These are phyloP conservation scores for Perccottus glenii DNA, from an alignment of 2,113 vertebrate genomes.

Conservation along the genomic window DNA sequence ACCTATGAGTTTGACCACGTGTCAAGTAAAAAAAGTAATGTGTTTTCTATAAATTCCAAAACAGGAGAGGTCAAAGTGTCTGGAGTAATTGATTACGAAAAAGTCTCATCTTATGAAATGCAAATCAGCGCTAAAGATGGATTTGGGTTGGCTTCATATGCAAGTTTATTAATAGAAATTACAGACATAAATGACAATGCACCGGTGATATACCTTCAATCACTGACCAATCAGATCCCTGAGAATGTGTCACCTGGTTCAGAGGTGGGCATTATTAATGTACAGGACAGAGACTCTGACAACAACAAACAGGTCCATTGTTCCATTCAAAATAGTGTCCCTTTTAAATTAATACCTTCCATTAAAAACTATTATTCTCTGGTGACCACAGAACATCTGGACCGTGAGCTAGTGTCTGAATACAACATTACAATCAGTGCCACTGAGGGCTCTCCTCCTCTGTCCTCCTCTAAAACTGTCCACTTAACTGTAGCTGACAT, in stretches of 20 bases:
- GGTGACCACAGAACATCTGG: conserved; percentile 54
- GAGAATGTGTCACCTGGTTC: conserved; percentile 75
- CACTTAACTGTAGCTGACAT: conserved; percentile 67
- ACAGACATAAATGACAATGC: conserved; percentile 80
- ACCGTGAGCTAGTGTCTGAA: conserved; percentile 62
- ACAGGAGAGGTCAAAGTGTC: conserved; percentile 72
- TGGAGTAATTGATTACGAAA: conserved; percentile 77
- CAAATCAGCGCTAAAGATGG: conserved; percentile 77
- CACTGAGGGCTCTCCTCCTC: conserved; percentile 68
- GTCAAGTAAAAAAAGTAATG: no score
- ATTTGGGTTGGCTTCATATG: conserved; percentile 63
- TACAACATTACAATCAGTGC: conserved; percentile 70
- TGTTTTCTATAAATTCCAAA: conserved; percentile 67
- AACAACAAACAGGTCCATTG: conserved; percentile 73
- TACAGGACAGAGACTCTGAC: conserved; percentile 77
- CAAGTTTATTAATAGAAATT: conserved; percentile 70
- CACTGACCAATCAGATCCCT: conserved; percentile 64
- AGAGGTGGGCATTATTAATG: conserved; percentile 80
- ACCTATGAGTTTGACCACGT: conserved; percentile 68
- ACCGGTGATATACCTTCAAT: conserved; percentile 72
- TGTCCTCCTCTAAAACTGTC: conserved; percentile 62
- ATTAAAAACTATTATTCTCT: conserved; percentile 68
- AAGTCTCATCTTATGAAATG: conserved; percentile 72
- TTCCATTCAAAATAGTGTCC: conserved; percentile 62
- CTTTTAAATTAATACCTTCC: conserved; percentile 76